A percentile compares a stretch with the other conserved stretches of the same genome.
These are phyloP conservation scores for Myotis planiceps DNA, from an alignment of 2,797 vertebrate species.

Conservation along the genomic window DNA sequence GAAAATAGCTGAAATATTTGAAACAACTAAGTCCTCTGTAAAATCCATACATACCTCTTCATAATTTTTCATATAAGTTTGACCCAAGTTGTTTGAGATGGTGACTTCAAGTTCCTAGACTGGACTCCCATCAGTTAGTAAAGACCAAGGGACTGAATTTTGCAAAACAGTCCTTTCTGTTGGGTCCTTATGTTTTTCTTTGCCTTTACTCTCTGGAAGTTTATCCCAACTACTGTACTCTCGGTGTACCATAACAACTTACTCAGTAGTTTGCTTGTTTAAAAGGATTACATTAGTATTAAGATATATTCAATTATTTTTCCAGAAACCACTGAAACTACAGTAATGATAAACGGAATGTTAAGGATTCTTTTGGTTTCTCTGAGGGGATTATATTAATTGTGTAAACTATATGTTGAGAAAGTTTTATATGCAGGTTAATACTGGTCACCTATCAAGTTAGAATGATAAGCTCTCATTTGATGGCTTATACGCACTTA, in stretches of 20 bases:
- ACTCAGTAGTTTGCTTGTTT: neutral
- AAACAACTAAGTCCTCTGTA: neutral
- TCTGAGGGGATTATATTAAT: neutral
- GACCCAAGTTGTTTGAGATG: neutral
- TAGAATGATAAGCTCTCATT: neutral
- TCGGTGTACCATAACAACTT: neutral
- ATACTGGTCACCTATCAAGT: neutral
- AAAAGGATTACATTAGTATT: neutral
- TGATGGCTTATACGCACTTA: neutral
- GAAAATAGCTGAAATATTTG: neutral
- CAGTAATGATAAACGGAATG: neutral
- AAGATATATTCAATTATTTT: conserved; percentile 33
- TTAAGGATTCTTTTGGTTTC: conserved; percentile 27
- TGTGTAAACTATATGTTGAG: neutral
- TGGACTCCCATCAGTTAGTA: neutral
- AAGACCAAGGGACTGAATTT: neutral
- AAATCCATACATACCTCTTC: neutral
- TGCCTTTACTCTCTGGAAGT: conserved; percentile 22
- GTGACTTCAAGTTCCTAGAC: neutral
- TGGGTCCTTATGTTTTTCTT: neutral
- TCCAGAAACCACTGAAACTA: neutral
- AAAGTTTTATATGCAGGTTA: conserved; percentile 31
- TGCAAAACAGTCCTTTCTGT: conserved; percentile 21
- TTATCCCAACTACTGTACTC: neutral
- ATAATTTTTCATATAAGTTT: neutral